phyloP scores from a whole-genome alignment of 2,888 invertebrate species.

The Gasteruption jaculator region DNA sequence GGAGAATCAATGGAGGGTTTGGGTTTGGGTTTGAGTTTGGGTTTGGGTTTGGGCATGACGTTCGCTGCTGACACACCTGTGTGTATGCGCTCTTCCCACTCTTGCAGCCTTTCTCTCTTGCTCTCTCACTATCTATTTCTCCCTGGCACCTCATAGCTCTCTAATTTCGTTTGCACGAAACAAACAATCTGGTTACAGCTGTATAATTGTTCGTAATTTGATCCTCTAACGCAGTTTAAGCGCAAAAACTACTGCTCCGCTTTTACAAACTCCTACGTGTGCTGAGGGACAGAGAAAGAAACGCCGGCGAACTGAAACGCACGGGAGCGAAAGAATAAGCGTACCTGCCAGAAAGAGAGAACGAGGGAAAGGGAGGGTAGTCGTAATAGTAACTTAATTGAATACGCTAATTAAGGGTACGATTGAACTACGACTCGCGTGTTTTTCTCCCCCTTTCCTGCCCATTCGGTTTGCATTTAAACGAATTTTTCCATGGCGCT shows the following conservation, averaged over 20 bases:
- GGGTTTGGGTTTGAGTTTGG: no score
- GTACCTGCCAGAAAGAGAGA: background rate
- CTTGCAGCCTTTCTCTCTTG: no score
- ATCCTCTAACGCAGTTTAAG: conserved; percentile 33
- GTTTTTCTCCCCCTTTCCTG: background rate
- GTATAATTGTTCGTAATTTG: conserved; percentile 44
- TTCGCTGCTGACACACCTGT: no score
- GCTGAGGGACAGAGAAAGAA: conserved; percentile 13
- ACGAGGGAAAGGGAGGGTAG: background rate
- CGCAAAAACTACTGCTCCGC: conserved; percentile 28
- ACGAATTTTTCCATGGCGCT: no score
- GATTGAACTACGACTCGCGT: conserved; percentile 31
- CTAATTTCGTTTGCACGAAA: conserved; percentile 32
- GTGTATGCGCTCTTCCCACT: no score
- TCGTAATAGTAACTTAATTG: conserved; percentile 29
- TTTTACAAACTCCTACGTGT: no score
- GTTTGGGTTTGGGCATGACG: no score
- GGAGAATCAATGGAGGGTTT: no score
- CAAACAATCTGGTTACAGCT: conserved; percentile 37
- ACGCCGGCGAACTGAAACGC: no score
- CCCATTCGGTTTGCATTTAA: no score
- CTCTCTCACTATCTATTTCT: no score
- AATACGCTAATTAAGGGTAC: conserved; percentile 41
- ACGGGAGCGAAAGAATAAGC: background rate
- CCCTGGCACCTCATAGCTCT: conserved; percentile 16